phyloP scores from a whole-genome alignment of 2,113 vertebrate species.

The Embiotoca jacksoni region DNA sequence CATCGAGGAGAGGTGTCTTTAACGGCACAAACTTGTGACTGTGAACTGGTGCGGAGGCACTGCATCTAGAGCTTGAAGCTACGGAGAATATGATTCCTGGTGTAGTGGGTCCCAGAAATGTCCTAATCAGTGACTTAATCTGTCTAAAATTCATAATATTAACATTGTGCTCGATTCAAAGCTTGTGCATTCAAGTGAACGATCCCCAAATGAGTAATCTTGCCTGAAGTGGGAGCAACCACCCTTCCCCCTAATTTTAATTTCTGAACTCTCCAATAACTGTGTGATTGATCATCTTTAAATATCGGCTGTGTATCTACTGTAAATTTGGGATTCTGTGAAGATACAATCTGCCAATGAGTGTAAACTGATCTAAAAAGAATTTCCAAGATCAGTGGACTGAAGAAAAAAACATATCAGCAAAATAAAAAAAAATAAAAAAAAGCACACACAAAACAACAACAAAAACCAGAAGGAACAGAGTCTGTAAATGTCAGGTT shows the following conservation, averaged over 20 bases:
- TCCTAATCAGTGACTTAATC: constrained; percentile 22
- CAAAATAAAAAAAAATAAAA: constrained; percentile 8
- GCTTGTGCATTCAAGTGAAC: constrained; percentile 12
- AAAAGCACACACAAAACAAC: neutral
- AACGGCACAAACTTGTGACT: neutral
- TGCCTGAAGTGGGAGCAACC: neutral
- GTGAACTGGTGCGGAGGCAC: neutral
- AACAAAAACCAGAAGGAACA: constrained; percentile 8
- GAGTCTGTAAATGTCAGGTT: constrained; percentile 57
- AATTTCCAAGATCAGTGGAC: constrained; percentile 43
- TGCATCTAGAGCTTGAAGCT: neutral
- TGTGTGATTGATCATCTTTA: constrained; percentile 33
- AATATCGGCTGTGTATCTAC: constrained; percentile 31
- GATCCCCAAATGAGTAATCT: constrained; percentile 27
- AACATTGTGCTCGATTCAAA: constrained; percentile 19
- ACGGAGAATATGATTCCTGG: neutral
- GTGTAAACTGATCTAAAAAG: constrained; percentile 20
- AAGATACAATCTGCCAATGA: constrained; percentile 48
- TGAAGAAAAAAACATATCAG: constrained; percentile 45
- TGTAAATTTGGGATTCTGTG: constrained; percentile 44
- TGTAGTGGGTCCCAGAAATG: neutral
- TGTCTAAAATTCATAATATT: constrained; percentile 26
- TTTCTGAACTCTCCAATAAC: constrained; percentile 29
- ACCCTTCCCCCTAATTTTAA: constrained; percentile 7
- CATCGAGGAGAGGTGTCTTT: constrained; percentile 4